phyloP scores from a whole-genome alignment of 2,797 vertebrate species.

The Thunnus albacares region DNA sequence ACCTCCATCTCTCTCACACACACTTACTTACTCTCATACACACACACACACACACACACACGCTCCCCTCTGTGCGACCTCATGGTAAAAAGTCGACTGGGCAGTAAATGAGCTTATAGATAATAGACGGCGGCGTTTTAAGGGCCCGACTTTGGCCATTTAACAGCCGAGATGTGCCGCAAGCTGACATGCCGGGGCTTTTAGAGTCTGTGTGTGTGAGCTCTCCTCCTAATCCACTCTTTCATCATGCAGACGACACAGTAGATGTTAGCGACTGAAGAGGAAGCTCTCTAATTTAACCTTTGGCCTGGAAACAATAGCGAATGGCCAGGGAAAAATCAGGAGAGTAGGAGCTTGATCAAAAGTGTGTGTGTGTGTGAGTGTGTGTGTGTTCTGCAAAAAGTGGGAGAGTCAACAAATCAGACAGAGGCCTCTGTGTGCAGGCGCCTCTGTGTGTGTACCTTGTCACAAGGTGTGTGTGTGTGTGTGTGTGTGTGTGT shows the following conservation, averaged over 20 bases:
- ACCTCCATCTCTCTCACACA: conserved; percentile 46
- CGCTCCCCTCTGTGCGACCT: conserved; percentile 63
- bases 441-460: conserved; percentile 62
- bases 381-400: conserved; percentile 13
- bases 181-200: conserved; percentile 66
- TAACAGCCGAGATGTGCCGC: conserved; percentile 70
- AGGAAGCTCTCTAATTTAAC: conserved; percentile 75
- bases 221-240: conserved; percentile 76
- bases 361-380: conserved; percentile 41
- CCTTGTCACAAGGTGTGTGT: conserved; percentile 46
- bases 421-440: conserved; percentile 74
- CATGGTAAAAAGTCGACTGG: conserved; percentile 67
- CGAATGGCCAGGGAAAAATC: conserved; percentile 29
- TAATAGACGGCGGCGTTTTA: conserved; percentile 69
- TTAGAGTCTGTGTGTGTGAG: conserved; percentile 55
- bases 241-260: conserved; percentile 77
- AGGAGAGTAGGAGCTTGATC: conserved; percentile 47
- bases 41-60: conserved; percentile 44
- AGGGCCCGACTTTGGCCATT: conserved; percentile 64
- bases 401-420: conserved; percentile 74
- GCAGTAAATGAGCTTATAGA: conserved; percentile 71
- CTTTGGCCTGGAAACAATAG: conserved; percentile 75
- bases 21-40: conserved; percentile 13
- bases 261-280: conserved; percentile 77
- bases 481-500: conserved; percentile 58